Percentiles rank a stretch among this genome's conserved stretches.
phyloP scores from a whole-genome alignment of 1,140 invertebrate species.

The Cherax destructor region DNA sequence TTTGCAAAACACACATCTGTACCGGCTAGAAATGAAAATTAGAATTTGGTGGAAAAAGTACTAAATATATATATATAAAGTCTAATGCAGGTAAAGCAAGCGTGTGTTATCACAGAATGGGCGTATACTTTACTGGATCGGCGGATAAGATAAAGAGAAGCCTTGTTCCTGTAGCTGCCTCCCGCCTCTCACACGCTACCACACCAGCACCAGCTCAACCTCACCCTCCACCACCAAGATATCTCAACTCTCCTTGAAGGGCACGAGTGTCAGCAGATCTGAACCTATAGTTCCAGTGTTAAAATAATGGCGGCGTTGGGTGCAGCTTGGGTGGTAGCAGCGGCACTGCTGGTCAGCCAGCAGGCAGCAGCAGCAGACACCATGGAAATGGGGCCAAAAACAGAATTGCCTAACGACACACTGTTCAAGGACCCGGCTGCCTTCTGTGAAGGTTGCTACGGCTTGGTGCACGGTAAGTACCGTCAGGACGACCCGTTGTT shows the following conservation, averaged over 20 bases:
- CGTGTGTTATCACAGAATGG: not conserved
- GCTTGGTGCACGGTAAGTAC: constrained; percentile 17
- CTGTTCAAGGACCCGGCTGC: constrained; percentile 35
- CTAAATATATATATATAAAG: no score
- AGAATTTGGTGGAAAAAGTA: no score
- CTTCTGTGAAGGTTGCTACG: constrained; percentile 55
- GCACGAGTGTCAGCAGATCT: not conserved
- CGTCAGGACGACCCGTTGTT: no score
- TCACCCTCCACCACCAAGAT: not conserved
- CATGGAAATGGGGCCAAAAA: constrained; percentile 27
- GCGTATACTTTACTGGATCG: not conserved
- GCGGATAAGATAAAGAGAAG: not conserved
- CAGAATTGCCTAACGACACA: constrained; percentile 13
- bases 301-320: not conserved
- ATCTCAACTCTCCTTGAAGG: not conserved
- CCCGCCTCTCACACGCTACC: not conserved
- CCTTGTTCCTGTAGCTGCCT: not conserved
- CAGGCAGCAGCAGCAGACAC: not conserved
- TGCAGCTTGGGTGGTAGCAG: not conserved
- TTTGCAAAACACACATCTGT: no score
- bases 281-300: not conserved
- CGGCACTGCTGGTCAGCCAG: not conserved
- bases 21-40: no score
- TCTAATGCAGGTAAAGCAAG: not conserved
- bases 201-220: not conserved